These are phyloP conservation scores for Orthosia gracilis DNA, from an alignment of 2,888 invertebrate species.

Conservation along the genomic window DNA sequence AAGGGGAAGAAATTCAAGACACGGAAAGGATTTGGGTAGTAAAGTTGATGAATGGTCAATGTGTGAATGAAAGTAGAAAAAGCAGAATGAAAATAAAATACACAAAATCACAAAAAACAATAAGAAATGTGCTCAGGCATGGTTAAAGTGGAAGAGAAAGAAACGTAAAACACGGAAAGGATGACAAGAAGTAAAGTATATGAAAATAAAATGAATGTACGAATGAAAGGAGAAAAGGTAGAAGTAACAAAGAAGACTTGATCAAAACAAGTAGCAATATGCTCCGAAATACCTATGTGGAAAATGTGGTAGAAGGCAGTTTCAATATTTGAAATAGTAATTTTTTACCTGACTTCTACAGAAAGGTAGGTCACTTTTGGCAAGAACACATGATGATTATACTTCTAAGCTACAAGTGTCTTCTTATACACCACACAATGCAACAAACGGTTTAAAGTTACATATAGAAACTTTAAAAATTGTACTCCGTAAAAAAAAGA, in stretches of 20 bases:
- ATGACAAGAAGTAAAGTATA: neutral
- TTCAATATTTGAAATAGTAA: neutral
- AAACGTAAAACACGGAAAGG: neutral
- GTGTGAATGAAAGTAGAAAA: neutral
- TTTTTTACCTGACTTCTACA: neutral
- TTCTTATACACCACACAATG: neutral
- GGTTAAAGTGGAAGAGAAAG: neutral
- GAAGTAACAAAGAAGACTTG: neutral
- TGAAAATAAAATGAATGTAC: too few relatives aligned
- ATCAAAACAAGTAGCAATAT: neutral
- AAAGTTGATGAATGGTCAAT: too few relatives aligned
- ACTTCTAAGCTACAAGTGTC: neutral
- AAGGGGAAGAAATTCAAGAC: neutral
- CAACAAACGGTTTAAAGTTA: neutral
- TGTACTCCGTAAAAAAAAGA: neutral
- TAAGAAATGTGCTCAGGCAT: neutral
- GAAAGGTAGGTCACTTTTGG: neutral
- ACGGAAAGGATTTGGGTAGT: neutral
- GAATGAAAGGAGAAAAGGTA: neutral
- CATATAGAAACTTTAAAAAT: neutral
- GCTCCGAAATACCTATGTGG: too few relatives aligned
- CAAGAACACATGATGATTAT: neutral
- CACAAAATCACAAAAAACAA: too few relatives aligned
- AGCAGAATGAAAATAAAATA: too few relatives aligned
- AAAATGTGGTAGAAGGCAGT: neutral